Base-by-base conservation (phyloP, 2,888 invertebrate genomes). In the Meteorus colon region DNA sequence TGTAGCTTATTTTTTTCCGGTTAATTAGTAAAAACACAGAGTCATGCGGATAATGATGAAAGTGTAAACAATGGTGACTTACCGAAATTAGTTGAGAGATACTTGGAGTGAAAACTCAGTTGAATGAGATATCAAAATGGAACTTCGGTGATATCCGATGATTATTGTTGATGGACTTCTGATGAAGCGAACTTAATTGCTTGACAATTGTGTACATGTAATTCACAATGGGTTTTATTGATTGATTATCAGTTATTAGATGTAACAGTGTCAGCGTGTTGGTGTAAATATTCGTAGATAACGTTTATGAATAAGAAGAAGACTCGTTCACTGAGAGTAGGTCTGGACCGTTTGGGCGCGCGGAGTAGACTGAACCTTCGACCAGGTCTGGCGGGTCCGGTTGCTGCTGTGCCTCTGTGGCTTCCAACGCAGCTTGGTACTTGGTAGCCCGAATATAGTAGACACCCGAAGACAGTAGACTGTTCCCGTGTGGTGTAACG, bases 301-400 rank as follows among this genome's bases (percentile, higher is more conserved):
- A 51, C 41, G 41, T 41, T 41, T 37, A 19, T 65, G 19, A 55
- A 55, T 55, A 55, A n/a, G 55, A 55, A 55, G 55, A 55, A 19
- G 55, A 75, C 77, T 74, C 73, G 71, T 78, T 71, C 24, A 72
- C 67, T 71, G 71, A 41, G 82, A 84, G 85, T 85, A 87, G 89
- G 89, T 89, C 88, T 89, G 87, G 88, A 89, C 87, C 88, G 89
- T 89, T 88, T 89, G 89, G 89, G 84, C 86, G 89, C 89, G 88
- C 89, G 89, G 89, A 88, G 88, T 88, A 87, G 89, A 89, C 89
- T 89, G 89, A 89, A 89, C 86, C 86, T 86, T 81, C 78, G 81
- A 71, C 82, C 84, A 84, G 74, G 72, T 75, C 73, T 48, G 74
- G 68, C 72, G 67, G 76, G 80, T 77, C 77, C 78, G 79, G 80